phyloP scores from a whole-genome alignment of 2,113 vertebrate species.

The Butorides virescens region DNA sequence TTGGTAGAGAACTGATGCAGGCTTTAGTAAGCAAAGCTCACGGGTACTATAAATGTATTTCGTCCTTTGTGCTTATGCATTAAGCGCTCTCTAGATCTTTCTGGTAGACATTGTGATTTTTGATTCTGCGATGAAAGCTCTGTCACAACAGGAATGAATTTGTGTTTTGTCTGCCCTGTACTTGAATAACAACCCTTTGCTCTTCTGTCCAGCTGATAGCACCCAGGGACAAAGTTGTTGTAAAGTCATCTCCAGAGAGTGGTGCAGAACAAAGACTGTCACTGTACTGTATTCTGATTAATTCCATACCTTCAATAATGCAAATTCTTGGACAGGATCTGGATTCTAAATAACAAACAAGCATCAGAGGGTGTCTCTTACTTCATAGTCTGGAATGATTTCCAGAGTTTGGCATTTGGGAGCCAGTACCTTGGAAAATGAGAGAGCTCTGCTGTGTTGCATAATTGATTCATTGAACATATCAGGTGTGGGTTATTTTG shows the following conservation, averaged over 20 bases:
- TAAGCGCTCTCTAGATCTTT: background rate
- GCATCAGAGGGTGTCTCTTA: background rate
- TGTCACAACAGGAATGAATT: rapidly evolving
- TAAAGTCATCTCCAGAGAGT: background rate
- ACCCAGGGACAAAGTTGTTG: background rate
- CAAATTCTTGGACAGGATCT: background rate
- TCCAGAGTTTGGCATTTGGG: background rate
- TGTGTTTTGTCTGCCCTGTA: background rate
- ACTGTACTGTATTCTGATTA: background rate
- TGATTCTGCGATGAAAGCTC: too few relatives aligned
- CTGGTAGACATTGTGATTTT: background rate
- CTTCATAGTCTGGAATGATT: background rate
- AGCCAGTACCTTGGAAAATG: background rate
- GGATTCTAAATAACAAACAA: background rate
- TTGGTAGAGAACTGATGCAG: background rate
- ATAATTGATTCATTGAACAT: background rate
- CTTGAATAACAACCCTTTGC: background rate
- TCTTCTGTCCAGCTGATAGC: background rate
- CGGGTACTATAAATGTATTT: rapidly evolving
- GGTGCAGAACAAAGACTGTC: background rate
- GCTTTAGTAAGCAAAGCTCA: background rate
- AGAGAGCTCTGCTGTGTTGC: background rate
- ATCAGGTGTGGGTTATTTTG: background rate
- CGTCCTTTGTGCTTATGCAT: background rate
- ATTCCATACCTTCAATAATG: background rate